These are phyloP conservation scores for Rhadinocentrus ornatus DNA, from an alignment of 2,797 vertebrate species.

Conservation along the genomic window DNA sequence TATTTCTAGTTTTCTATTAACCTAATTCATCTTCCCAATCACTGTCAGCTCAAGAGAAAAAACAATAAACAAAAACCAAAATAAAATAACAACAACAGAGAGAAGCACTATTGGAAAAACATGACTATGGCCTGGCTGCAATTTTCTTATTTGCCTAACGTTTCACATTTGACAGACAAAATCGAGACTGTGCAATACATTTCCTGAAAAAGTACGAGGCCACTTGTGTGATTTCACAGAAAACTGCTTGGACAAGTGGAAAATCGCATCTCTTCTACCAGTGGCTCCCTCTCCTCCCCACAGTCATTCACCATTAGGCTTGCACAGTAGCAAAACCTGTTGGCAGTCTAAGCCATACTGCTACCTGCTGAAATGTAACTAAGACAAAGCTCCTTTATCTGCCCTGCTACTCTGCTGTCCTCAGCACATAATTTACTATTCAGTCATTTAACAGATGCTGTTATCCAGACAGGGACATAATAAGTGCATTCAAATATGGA, in stretches of 20 bases:
- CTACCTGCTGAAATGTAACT: conserved; percentile 78
- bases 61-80: neutral
- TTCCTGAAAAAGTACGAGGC: conserved; percentile 23
- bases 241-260: conserved; percentile 77
- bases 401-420: conserved; percentile 71
- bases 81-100: neutral
- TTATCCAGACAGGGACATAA: conserved; percentile 70
- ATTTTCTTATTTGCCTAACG: conserved; percentile 9
- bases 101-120: neutral
- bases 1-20: neutral
- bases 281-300: conserved; percentile 69
- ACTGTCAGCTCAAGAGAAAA: conserved; percentile 1
- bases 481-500: conserved; percentile 69
- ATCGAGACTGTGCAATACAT: neutral
- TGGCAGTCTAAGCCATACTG: conserved; percentile 74
- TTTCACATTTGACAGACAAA: conserved; percentile 24
- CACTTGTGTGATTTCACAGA: conserved; percentile 59
- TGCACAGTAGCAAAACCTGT: conserved; percentile 78
- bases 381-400: conserved; percentile 81
- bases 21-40: conserved; percentile 6
- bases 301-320: conserved; percentile 80
- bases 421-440: conserved; percentile 75
- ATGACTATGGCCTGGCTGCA: conserved; percentile 1
- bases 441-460: conserved; percentile 78
- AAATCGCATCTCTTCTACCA: conserved; percentile 73